A percentile compares a stretch with the other conserved stretches of the same genome.
Conservation (phyloP, 1,140 invertebrate species). For the Cylas formicarius region DNA sequence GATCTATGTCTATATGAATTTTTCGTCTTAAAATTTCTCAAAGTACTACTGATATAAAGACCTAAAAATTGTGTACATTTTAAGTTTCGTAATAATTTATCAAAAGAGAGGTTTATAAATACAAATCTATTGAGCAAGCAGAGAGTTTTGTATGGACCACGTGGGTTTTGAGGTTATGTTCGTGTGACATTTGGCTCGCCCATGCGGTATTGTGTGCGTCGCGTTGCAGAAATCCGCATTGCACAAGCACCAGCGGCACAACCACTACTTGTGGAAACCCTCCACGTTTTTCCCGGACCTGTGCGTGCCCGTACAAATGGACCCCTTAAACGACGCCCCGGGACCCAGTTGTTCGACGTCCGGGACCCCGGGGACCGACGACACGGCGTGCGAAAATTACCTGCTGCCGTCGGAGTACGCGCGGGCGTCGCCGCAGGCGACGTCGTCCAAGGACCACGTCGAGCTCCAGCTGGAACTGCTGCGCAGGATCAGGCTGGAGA, state of each 20-base stretch:
- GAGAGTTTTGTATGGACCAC: no score
- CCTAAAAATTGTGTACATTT: no score
- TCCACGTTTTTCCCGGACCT: slow-evolving; percentile 78
- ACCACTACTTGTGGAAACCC: slow-evolving; percentile 47
- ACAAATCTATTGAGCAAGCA: no score
- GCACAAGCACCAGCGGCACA: slow-evolving; percentile 47
- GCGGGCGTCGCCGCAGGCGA: slow-evolving; percentile 29
- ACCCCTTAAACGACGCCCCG: slow-evolving; percentile 39
- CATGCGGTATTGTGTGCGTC: no score
- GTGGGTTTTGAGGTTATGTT: no score
- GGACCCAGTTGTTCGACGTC: slow-evolving; percentile 26
- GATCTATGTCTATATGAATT: no score
- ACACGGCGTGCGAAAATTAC: slow-evolving; percentile 9
- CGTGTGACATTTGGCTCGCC: no score
- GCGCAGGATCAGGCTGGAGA: slow-evolving; percentile 36
- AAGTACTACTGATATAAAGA: no score
- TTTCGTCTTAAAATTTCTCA: no score
- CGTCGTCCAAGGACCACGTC: neutral
- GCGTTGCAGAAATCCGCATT: slow-evolving; percentile 35
- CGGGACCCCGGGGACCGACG: neutral
- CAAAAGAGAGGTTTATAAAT: no score
- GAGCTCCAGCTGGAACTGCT: slow-evolving; percentile 38
- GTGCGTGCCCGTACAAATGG: slow-evolving; percentile 55
- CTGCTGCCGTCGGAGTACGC: slow-evolving; percentile 16
- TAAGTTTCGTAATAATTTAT: no score